A percentile compares a stretch with the other conserved stretches of the same genome.
Evolutionary conservation across 2,888 invertebrate species (phyloP).

Genomic region (Lydus trimaculatus): DNA sequence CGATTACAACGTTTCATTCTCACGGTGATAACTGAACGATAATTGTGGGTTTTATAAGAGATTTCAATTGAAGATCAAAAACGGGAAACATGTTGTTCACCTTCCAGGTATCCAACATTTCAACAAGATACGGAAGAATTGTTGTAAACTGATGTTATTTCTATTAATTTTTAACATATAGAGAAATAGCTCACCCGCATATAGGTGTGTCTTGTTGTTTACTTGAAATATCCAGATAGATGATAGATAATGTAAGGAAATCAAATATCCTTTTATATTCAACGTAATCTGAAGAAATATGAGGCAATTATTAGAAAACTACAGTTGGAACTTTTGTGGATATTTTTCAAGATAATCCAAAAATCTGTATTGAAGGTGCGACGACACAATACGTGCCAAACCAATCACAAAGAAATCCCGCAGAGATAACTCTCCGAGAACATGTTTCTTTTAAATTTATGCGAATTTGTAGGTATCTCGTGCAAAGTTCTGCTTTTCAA

Average conservation of each 20-base stretch:
- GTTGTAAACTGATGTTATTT: background rate
- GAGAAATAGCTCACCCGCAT: background rate
- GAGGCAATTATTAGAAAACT: background rate
- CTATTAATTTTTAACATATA: background rate
- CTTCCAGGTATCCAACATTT: background rate
- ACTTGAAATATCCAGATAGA: background rate
- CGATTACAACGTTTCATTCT: background rate
- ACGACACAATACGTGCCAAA: no score
- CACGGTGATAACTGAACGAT: background rate
- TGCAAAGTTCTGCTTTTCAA: background rate
- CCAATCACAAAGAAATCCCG: background rate
- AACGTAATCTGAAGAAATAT: background rate
- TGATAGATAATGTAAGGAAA: background rate
- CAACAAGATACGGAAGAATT: background rate
- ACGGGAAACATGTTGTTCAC: background rate
- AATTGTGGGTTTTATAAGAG: background rate
- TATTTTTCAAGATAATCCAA: no score
- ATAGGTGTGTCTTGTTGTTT: conserved; percentile 4
- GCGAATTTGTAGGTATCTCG: background rate
- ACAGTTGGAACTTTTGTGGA: no score
- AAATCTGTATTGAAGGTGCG: background rate
- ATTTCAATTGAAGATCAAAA: conserved; percentile 6
- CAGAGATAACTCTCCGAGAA: background rate
- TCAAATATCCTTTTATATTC: no score
- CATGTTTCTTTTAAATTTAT: background rate